Conservation (phyloP, 2,113 vertebrate genomes). For the Pseudonaja textilis region DNA sequence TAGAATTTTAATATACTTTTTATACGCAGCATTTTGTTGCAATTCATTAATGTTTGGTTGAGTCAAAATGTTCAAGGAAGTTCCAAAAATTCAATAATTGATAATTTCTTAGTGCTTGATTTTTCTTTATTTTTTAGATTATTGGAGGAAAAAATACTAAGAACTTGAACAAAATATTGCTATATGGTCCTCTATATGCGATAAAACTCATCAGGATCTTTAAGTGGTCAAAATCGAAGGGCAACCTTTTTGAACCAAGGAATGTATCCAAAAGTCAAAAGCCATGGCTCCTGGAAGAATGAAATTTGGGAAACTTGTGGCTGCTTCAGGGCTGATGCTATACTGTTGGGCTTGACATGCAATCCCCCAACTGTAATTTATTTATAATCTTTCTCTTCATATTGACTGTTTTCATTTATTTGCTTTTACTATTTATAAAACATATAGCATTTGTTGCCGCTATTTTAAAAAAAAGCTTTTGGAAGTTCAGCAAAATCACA, state of each 20-base stretch:
- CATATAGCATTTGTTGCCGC: neutral
- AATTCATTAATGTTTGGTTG: constrained; percentile 21
- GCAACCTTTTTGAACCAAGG: neutral
- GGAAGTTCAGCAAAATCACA: neutral
- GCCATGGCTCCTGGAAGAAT: neutral
- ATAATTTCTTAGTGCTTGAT: constrained; percentile 4
- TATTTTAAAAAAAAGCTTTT: neutral
- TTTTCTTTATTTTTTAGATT: neutral
- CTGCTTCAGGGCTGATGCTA: neutral
- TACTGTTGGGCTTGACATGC: neutral
- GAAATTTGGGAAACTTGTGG: neutral
- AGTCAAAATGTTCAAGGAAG: constrained; percentile 16
- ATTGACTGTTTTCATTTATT: neutral
- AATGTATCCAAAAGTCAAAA: neutral
- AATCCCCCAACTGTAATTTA: neutral
- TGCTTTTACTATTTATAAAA: neutral
- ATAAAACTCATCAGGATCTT: neutral
- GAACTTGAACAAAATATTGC: neutral
- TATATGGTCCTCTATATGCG: neutral
- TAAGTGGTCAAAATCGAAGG: neutral
- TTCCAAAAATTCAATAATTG: neutral
- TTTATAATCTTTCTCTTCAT: neutral
- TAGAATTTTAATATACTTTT: constrained; percentile 4
- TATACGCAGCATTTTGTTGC: constrained; percentile 1
- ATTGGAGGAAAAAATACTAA: neutral